phyloP scores from a whole-genome alignment of 2,888 invertebrate species.

The Dendrolimus pini region DNA sequence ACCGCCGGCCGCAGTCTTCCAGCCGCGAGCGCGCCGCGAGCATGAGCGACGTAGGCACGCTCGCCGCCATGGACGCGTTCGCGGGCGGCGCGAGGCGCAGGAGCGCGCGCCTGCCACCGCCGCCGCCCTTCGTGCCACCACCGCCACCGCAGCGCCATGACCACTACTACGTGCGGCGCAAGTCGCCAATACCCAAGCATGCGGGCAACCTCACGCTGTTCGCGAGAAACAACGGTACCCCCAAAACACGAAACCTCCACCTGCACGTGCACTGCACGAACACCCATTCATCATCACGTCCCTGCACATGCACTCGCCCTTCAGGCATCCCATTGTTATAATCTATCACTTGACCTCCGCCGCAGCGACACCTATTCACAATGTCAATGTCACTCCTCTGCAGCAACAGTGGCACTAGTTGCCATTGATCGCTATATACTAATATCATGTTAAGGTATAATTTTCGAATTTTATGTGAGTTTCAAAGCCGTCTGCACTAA shows the following conservation, averaged over 20 bases:
- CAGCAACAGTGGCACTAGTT: conserved; percentile 14
- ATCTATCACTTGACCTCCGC: conserved; percentile 12
- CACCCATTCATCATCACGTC: neutral
- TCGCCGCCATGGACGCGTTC: conserved; percentile 74
- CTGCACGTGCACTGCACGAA: conserved; percentile 23
- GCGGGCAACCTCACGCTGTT: conserved; percentile 63
- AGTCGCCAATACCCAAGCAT: conserved; percentile 65
- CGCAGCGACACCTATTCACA: conserved; percentile 29
- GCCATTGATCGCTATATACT: conserved; percentile 20
- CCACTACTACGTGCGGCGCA: conserved; percentile 72
- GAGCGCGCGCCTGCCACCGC: conserved; percentile 66
- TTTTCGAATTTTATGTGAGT: too few species aligned
- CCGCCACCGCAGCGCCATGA: conserved; percentile 67
- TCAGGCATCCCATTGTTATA: conserved; percentile 8
- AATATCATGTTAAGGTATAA: conserved; percentile 1
- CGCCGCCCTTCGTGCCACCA: conserved; percentile 68
- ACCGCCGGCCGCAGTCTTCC: conserved; percentile 65
- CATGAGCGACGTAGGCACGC: conserved; percentile 75
- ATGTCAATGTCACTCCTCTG: conserved; percentile 54
- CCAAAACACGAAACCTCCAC: conserved; percentile 23
- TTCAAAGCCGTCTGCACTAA: too few species aligned
- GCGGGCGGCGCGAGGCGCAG: conserved; percentile 71
- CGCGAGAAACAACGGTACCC: conserved; percentile 65
- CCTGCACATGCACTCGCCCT: conserved; percentile 2
- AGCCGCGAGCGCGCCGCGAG: conserved; percentile 69